phyloP scores from a whole-genome alignment of 2,888 invertebrate genomes.

The Poecilobothrus nobilitatus region DNA sequence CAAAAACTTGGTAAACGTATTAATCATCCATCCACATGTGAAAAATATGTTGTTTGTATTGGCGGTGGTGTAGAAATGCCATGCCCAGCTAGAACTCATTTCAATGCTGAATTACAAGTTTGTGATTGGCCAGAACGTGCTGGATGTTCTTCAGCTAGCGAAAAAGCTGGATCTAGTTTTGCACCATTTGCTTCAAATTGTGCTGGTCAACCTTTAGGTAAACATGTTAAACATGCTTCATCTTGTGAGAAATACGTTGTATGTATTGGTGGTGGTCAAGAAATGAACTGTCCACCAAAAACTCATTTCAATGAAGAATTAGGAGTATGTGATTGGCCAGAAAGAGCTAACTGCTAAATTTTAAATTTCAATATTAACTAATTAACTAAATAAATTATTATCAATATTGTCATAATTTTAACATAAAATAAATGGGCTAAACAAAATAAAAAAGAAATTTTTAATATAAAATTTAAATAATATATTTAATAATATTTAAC shows the following conservation, averaged over 20 bases:
- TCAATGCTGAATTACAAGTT: background rate
- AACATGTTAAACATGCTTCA: background rate
- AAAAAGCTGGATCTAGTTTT: too few species aligned
- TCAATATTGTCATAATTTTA: too few species aligned
- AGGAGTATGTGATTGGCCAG: conserved; percentile 11
- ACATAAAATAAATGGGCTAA: too few species aligned
- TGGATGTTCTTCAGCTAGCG: background rate
- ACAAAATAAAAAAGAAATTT: too few species aligned
- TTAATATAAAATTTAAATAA: too few species aligned
- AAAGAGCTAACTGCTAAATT: conserved; percentile 10
- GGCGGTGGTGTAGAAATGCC: background rate
- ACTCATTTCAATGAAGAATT: conserved; percentile 6
- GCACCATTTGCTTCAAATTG: background rate
- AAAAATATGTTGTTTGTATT: conserved; percentile 12
- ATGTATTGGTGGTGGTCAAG: conserved; percentile 8
- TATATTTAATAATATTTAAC: too few species aligned
- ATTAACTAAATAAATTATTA: too few species aligned
- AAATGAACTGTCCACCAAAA: conserved; percentile 7
- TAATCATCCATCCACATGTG: background rate
- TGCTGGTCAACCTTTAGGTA: background rate
- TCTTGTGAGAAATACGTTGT: conserved; percentile 9
- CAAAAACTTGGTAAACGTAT: background rate
- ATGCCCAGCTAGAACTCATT: conserved; percentile 11
- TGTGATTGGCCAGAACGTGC: conserved; percentile 13
- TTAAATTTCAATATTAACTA: too few species aligned